A percentile compares a stretch with the other conserved stretches of the same genome.
Evolutionary conservation across 2,888 invertebrate genomes (phyloP).

Genomic region (Tenodera sinensis): DNA sequence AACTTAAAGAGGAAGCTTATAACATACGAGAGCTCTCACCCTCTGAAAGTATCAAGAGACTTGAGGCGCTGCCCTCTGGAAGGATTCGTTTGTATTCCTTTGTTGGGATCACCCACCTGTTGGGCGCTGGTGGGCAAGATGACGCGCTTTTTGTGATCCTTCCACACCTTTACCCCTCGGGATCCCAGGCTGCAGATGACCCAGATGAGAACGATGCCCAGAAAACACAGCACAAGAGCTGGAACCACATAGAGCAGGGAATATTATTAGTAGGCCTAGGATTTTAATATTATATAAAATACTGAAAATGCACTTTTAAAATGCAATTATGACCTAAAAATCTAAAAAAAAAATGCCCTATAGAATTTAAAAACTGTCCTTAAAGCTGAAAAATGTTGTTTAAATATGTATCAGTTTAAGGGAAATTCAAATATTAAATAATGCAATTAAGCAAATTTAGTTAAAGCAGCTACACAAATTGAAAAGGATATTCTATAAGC

Average conservation of each 20-base stretch:
- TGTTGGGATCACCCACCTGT: neutral
- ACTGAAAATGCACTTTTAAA: no score
- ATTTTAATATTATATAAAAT: no score
- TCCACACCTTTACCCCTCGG: constrained; percentile 13
- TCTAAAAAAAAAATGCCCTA: no score
- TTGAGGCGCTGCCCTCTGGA: constrained; percentile 35
- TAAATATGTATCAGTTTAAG: no score
- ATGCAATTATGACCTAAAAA: no score
- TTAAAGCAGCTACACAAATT: no score
- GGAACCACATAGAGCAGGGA: neutral
- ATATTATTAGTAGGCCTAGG: no score
- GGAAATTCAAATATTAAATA: no score
- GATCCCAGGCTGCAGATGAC: neutral
- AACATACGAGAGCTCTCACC: constrained; percentile 34
- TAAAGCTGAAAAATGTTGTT: no score
- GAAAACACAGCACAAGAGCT: constrained; percentile 29
- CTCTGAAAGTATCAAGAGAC: constrained; percentile 40
- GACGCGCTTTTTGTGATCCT: constrained; percentile 5
- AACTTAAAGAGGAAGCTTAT: neutral
- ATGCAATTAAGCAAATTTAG: no score
- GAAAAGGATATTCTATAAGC: no score
- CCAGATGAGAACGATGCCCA: constrained; percentile 17
- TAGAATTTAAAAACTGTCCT: no score
- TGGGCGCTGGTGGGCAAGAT: constrained; percentile 23
- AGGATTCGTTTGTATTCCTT: neutral